Evolutionary conservation across 2,888 invertebrate genomes (phyloP).

Genomic region (Shargacucullia verbasci): DNA sequence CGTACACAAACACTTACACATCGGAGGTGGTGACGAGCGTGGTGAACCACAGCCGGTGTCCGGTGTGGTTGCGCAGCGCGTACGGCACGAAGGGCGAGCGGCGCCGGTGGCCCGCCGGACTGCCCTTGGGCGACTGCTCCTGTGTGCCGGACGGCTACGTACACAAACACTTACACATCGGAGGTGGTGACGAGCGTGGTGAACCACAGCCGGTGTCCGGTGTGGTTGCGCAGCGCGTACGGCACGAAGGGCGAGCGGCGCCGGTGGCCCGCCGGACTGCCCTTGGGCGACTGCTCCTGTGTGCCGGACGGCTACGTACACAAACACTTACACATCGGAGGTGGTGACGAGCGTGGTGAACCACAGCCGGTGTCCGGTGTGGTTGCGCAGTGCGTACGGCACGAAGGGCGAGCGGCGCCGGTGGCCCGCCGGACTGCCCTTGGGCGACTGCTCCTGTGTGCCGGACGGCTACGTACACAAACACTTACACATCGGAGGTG

Average conservation of each 20-base stretch:
- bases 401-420: slow-evolving; percentile 96
- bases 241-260: slow-evolving; percentile 97
- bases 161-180: slow-evolving; percentile 89
- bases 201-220: slow-evolving; percentile 96
- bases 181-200: slow-evolving; percentile 94
- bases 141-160: no score
- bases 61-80: slow-evolving; percentile 97
- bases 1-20: no score
- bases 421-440: slow-evolving; percentile 90
- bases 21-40: slow-evolving; percentile 93
- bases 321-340: slow-evolving; percentile 85
- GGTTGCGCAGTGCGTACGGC: slow-evolving; percentile 97
- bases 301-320: slow-evolving; percentile 53
- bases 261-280: slow-evolving; percentile 90
- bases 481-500: slow-evolving; percentile 88
- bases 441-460: slow-evolving; percentile 75
- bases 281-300: slow-evolving; percentile 78
- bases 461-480: slow-evolving; percentile 51
- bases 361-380: slow-evolving; percentile 96
- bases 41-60: slow-evolving; percentile 95
- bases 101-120: slow-evolving; percentile 91
- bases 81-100: slow-evolving; percentile 98
- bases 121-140: slow-evolving; percentile 82
- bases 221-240: slow-evolving; percentile 97
- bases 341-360: slow-evolving; percentile 95